Evolutionary conservation across 92 coral and sea anemone genomes (phyloP).

Genomic region (Porites rus): DNA sequence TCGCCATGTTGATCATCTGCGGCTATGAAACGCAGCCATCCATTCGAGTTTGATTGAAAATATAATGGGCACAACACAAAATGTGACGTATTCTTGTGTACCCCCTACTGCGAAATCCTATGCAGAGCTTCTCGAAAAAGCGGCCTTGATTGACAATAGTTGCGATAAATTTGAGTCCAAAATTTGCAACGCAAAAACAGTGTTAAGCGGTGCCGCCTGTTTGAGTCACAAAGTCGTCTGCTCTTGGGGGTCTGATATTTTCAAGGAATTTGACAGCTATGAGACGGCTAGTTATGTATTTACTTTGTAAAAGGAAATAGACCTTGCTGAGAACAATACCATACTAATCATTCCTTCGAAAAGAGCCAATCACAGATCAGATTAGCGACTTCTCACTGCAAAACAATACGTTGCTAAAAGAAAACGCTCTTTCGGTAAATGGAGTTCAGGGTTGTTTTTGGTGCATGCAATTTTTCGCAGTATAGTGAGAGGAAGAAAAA

Average conservation of each 20-base stretch:
- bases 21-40: conserved; percentile 1
- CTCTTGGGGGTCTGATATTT: conserved; percentile 21
- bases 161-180: neutral
- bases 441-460: conserved; percentile 1
- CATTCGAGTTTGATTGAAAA: conserved; percentile 20
- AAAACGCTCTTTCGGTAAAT: conserved; percentile 1
- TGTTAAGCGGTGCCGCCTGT: neutral
- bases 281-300: conserved; percentile 22
- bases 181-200: neutral
- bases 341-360: conserved; percentile 30
- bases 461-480: too few species aligned
- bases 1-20: conserved; percentile 47
- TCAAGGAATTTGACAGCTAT: conserved; percentile 51
- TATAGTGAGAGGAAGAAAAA: neutral
- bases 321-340: conserved; percentile 30
- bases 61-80: conserved; percentile 19
- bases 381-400: conserved; percentile 27
- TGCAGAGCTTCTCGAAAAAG: neutral
- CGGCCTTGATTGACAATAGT: too few species aligned
- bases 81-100: conserved; percentile 37
- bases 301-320: conserved; percentile 30
- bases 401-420: conserved; percentile 23
- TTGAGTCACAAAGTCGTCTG: conserved; percentile 6
- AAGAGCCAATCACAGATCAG: conserved; percentile 37
- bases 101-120: conserved; percentile 40